These are phyloP conservation scores for Donacobius atricapilla DNA, from an alignment of 2,113 vertebrate genomes.

Conservation along the genomic window DNA sequence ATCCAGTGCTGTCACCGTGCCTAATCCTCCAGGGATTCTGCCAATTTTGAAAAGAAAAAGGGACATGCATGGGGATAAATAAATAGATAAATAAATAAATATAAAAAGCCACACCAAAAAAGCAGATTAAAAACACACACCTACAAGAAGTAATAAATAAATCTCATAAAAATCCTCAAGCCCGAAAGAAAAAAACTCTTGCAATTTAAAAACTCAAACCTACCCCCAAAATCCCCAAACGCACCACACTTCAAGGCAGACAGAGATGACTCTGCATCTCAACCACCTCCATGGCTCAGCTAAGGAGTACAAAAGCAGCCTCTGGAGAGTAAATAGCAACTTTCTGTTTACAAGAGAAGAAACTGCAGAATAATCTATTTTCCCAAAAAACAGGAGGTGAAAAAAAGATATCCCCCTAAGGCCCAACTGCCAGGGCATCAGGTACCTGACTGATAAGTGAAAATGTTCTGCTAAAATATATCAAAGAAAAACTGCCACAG, in stretches of 20 bases:
- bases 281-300: not conserved
- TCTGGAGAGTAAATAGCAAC: not conserved
- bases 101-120: not conserved
- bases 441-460: not conserved
- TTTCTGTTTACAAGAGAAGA: not conserved
- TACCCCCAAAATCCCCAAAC: not conserved
- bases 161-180: not conserved
- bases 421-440: not conserved
- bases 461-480: not conserved
- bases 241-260: not conserved
- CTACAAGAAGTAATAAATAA: not conserved
- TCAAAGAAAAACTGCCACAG: not conserved
- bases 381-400: not conserved
- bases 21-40: not conserved
- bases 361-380: not conserved
- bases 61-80: not conserved
- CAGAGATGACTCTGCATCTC: not conserved
- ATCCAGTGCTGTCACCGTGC: not conserved
- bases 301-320: not conserved
- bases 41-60: not conserved
- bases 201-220: not conserved
- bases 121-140: not conserved
- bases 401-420: not conserved
- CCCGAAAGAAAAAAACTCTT: not conserved
- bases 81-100: no score